Base-by-base conservation (phyloP, 2,888 invertebrate genomes). In the Ceratothoa steindachneri region DNA sequence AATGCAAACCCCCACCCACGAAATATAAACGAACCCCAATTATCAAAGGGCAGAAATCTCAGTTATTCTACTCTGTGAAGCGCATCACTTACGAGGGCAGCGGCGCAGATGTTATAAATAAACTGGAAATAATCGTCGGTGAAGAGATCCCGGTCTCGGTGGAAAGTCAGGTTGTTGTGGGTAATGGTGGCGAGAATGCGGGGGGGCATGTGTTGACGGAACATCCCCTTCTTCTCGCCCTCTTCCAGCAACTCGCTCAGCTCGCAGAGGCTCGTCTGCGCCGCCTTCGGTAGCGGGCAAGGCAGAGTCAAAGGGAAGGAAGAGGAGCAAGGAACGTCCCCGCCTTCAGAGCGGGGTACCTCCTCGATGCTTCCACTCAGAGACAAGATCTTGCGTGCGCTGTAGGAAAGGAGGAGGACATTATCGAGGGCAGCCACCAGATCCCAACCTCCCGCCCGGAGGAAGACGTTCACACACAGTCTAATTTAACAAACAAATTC, bases 131-230 rank as follows among this genome's bases (percentile, higher is more conserved):
- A 86, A 65, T 85, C 84, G 1, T 81, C 81, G 80, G 84, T 84
- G 80, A 84, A 86, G 65, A 86, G 83, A 80, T 85, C 85, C 30
- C 85, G 81, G 80, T 86, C 85, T 77, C 84, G 84, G 81, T 85
- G 83, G 78, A 86, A 86, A 5, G 83, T 83, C 41, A 86, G 82
- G 81, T 86, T 86, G 81, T 85, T 85, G 51, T 85, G 84, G 67
- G 84, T 83, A 31, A 86, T 78, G n/a, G 75, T 31, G 7, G 75
- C 60, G 28, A 75, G 41, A 52, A 78, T 78, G n/a, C 73, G 71
- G n/a, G 78, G 78, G n/a, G 78, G 78, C 71, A 78, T 75, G 24
- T 78, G 73, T 28, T 78, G 75, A 15, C 75, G 68, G 72, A 78
- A 78, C 73, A 80, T 77, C 9, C 77, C 75, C n/a, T 75, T 67